Base-by-base conservation (phyloP, 2,113 vertebrate species). In the Neolamprologus hecqui region DNA sequence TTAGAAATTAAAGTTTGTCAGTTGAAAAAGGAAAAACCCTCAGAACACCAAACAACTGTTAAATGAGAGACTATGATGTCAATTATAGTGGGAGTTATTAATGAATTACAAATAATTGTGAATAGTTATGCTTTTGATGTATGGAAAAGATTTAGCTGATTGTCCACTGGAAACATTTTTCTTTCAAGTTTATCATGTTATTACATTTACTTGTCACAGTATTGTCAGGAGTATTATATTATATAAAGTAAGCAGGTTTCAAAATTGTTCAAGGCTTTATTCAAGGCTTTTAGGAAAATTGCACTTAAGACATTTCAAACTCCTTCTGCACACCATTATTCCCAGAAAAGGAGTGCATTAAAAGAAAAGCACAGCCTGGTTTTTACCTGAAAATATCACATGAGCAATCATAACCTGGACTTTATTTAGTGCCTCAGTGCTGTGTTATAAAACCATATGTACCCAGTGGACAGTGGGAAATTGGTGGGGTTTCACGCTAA, bases 161-260 rank as follows among this genome's bases (percentile, higher is more conserved):
- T 40, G 84, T 90, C 88, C 87, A 90, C 90, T 57, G 15, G 82
- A 51, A 47, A 73, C 31, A 19, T 87, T 65, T 79, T 88, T 77
- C 12, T 77, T 68, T 23, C 73, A 80, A 54, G 8, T 49, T 60
- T 19, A 53, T 47, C 3, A 37, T 58, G 10, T 33, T 49, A 19
- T 73, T 51, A 40, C 23, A 19, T 49, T 77, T 49, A 19, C 45
- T 77, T 77, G 3, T 77, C 73, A 77, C 26, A 51, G 19, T 13
- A 17, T 49, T 77, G 42, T 49, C 42, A 57, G 3, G 28, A 73
- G 21, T 57, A 21, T 70, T 33, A 53, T 77, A 31, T 11, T 77
- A 49, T 49, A 75, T 49, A 19, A 21, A 35, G 15, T 49, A 49
- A 51, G 73, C 5, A 77, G 26, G 42, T 77, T 77, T 51, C 70